Conservation (phyloP, 2,113 vertebrate species). For the Speoplatyrhinus poulsoni region DNA sequence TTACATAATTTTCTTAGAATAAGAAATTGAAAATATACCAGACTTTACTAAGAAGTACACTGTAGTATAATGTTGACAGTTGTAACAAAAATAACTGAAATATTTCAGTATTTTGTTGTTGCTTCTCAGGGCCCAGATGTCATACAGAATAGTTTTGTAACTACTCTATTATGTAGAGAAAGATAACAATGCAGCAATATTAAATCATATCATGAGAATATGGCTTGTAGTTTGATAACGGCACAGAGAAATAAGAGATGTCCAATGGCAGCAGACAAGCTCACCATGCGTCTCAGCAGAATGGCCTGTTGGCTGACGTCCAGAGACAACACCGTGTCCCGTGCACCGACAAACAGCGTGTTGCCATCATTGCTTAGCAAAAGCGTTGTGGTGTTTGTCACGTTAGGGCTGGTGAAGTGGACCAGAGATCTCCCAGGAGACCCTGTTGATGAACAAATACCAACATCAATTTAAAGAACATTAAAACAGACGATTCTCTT, state of each 20-base stretch:
- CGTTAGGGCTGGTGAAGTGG: slow-evolving; percentile 49
- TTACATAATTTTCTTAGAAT: too few species aligned
- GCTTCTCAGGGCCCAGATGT: too few species aligned
- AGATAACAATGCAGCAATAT: too few species aligned
- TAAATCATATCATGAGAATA: too few species aligned
- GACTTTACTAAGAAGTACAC: too few species aligned
- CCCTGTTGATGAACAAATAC: slow-evolving; percentile 49
- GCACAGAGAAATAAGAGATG: not conserved
- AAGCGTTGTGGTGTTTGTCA: slow-evolving; percentile 75
- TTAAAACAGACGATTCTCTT: not conserved
- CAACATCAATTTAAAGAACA: not conserved
- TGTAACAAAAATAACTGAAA: too few species aligned
- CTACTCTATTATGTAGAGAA: too few species aligned
- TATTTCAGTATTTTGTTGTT: too few species aligned
- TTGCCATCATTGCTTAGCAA: slow-evolving; percentile 68
- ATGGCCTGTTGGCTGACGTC: slow-evolving; percentile 62
- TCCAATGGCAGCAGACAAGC: not conserved
- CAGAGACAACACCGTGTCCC: slow-evolving; percentile 70
- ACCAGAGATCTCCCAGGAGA: slow-evolving; percentile 63
- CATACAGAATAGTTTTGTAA: too few species aligned
- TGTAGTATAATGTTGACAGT: too few species aligned
- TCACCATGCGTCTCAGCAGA: slow-evolving; percentile 65
- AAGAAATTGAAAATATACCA: too few species aligned
- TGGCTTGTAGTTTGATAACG: not conserved
- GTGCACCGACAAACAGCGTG: slow-evolving; percentile 73